Evolutionary conservation across 2,888 invertebrate genomes (phyloP), one percentile per base, ranked within the genome.

Genomic region (Tuberolachnus salignus): DNA sequence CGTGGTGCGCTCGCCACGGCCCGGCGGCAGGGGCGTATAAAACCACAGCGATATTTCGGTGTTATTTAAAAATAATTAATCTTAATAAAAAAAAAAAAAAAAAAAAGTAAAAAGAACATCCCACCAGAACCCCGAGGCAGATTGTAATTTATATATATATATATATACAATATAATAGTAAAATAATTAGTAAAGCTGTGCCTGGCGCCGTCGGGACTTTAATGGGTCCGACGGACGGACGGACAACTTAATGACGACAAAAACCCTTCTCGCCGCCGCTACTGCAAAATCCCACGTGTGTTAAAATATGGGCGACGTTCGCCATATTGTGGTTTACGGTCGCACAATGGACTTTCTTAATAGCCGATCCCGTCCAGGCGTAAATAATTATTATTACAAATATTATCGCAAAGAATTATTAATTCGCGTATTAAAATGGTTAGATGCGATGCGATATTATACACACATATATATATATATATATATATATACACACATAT

Each of bases 171-270:
- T 53, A 19, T n/a, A 53, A n/a, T 19, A 19, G 53, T 16, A 6
- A 49, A 13, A 49, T 64, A 64, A 64, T 64, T 44, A 44, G 44
- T 44, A 64, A 64, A 74, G 51, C 63, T 42, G 64, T 74, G 73
- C 51, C 63, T 53, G 53, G 64, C 26, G 64, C 61, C 70, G 57
- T 71, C 64, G 51, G 42, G 51, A 73, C 34, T 73, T 63, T 73
- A 73, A 73, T 51, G 73, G 53, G 34, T 64, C 34, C 64, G 73
- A 63, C 73, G 73, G 42, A 63, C 73, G 73, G 42, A 74, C 64
- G 63, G 63, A 74, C 73, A 64, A 64, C 53, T 74, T 74, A 74
- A 63, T 53, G 73, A 74, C 63, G 73, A 74, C 63, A 74, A 64
- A 74, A 74, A 74, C 73, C 63, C 64, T 64, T 64, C 53, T 57